Base-by-base conservation (phyloP, 2,113 vertebrate genomes). In the Cricetomys ansorgei region DNA sequence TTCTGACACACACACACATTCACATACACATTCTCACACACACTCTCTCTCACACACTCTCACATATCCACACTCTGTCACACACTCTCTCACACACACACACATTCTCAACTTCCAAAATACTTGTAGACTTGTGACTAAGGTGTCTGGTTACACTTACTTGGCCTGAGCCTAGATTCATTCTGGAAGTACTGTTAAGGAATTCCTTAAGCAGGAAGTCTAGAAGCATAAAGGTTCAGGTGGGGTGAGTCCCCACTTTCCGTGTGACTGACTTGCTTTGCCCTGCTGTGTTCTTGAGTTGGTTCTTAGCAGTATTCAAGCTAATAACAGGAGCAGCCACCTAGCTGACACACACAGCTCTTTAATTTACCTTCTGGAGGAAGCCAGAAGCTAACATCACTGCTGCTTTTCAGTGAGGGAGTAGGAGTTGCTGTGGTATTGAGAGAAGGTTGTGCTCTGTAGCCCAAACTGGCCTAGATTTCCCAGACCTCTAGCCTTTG, bases 161-260 rank as follows among this genome's bases (percentile, higher is more conserved):
- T 97, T 94, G 93, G 67, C 62, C 83, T 62, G 76, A 70, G 65
- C 40, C 92, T 1, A 0, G 13, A 12, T 70, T 8, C 21, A 48
- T 96, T 97, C 94, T 88, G 55, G 85, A 92, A 89, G n/a, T 77
- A 92, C 62, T 94, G 87, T 64, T 37, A 89, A 97, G 89, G 69
- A 96, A 84, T 90, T 97, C 84, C 27, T 7, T 91, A 91, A 53
- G 75, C 96, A 3, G 92, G 91, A 90, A 90, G 27, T 94, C 59
- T 69, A 5, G 87, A 25, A 64, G 48, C 6, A 48, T 89, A 77
- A 31, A 40, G 88, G 95, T 88, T 53, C 53, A 37, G 9, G 48
- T 89, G 67, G 97, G 86, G 19, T 10, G 2, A 9, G 9, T 27
- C 67, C 4, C 0, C 40, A 0, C 0, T 73, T 93, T 76, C 37